Evolutionary conservation across 2,797 vertebrate genomes (phyloP).

Genomic region (Sebastes itinus): DNA sequence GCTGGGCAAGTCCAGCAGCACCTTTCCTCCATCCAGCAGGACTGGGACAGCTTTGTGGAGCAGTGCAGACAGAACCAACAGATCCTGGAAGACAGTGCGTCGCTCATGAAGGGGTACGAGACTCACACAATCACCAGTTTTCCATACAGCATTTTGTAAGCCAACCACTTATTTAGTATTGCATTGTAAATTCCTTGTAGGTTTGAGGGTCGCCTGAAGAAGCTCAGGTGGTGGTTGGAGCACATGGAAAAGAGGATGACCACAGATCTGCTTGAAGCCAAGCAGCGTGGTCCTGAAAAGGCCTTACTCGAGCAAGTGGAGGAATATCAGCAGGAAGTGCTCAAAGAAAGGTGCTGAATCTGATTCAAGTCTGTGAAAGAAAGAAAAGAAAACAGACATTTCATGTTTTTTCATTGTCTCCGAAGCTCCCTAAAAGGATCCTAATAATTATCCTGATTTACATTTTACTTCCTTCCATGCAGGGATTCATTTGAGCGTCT

Average conservation of each 20-base stretch:
- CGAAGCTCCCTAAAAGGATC: background rate
- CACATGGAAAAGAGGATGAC: constrained; percentile 91
- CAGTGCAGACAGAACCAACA: constrained; percentile 91
- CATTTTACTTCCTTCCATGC: background rate
- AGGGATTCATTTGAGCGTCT: constrained; percentile 95
- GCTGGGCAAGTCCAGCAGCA: constrained; percentile 91
- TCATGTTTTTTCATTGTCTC: background rate
- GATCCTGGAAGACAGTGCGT: constrained; percentile 89
- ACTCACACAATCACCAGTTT: background rate
- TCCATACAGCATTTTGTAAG: background rate
- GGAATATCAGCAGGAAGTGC: constrained; percentile 90
- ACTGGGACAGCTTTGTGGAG: constrained; percentile 90
- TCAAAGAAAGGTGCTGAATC: constrained; percentile 88
- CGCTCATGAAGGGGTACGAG: constrained; percentile 83
- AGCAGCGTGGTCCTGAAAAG: constrained; percentile 88
- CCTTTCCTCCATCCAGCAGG: constrained; percentile 90
- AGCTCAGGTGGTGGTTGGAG: constrained; percentile 89
- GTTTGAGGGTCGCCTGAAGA: constrained; percentile 91
- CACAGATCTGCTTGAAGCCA: constrained; percentile 88
- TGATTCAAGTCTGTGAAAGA: background rate
- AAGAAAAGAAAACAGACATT: background rate
- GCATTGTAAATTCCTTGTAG: constrained; percentile 75
- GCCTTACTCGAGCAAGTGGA: constrained; percentile 90
- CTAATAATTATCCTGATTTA: too few species aligned
- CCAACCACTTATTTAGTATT: background rate